Percentiles rank a stretch among this genome's conserved stretches.
These are phyloP conservation scores for Hydrochoerus hydrochaeris DNA, from an alignment of 2,113 vertebrate species.

Conservation along the genomic window DNA sequence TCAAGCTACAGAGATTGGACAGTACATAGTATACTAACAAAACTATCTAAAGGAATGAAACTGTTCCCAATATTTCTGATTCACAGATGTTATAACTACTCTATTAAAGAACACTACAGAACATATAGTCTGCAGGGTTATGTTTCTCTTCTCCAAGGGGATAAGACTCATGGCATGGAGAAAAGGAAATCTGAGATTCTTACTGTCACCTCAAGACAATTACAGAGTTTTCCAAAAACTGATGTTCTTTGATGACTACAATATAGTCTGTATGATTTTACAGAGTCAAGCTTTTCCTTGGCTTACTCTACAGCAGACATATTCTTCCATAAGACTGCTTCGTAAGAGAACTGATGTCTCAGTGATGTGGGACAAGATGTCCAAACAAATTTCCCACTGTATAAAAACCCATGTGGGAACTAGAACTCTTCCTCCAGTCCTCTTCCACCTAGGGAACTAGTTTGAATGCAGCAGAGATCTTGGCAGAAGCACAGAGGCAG, in stretches of 20 bases:
- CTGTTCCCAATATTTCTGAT: background rate
- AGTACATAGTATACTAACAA: background rate
- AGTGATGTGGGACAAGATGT: background rate
- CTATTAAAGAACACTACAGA: background rate
- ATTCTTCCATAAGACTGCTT: background rate
- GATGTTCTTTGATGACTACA: background rate
- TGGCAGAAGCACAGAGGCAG: background rate
- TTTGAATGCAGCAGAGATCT: background rate
- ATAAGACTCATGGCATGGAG: background rate
- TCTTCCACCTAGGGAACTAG: background rate
- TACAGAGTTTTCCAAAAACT: background rate
- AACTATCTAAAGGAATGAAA: background rate
- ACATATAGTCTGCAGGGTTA: no score
- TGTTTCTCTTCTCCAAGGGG: background rate
- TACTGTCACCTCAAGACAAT: background rate
- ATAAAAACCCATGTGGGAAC: background rate
- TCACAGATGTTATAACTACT: background rate
- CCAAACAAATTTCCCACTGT: background rate
- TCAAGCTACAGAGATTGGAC: background rate
- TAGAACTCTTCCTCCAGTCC: background rate
- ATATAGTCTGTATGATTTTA: background rate
- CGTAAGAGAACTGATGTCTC: background rate
- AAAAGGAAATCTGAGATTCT: background rate
- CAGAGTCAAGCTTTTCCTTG: background rate
- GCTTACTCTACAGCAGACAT: background rate